These are phyloP conservation scores for Anabacerthia variegaticeps DNA, from an alignment of 2,797 vertebrate species.

Conservation along the genomic window DNA sequence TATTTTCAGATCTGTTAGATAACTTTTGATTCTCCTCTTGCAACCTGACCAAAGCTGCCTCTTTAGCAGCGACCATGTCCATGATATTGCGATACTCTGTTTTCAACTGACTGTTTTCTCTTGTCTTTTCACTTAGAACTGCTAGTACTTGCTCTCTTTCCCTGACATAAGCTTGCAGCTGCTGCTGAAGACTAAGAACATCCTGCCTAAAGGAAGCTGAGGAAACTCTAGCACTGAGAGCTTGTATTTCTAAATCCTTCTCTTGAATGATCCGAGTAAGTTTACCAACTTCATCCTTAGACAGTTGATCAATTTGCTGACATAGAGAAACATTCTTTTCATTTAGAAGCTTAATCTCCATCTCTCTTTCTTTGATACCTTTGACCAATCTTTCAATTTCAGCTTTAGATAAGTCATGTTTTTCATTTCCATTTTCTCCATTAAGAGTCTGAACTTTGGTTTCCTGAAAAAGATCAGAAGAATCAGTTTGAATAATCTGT, in stretches of 20 bases:
- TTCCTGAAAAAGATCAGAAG: constrained; percentile 88
- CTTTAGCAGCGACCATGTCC: constrained; percentile 92
- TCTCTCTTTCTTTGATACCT: constrained; percentile 96
- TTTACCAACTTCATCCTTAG: constrained; percentile 91
- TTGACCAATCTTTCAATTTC: constrained; percentile 90
- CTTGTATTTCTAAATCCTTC: constrained; percentile 94
- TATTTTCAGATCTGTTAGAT: constrained; percentile 83
- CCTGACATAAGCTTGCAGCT: constrained; percentile 88
- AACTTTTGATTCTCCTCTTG: constrained; percentile 94
- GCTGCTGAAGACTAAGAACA: constrained; percentile 89
- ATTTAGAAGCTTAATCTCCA: constrained; percentile 91
- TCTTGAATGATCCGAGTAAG: constrained; percentile 92
- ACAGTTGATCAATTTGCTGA: constrained; percentile 91
- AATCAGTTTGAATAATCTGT: constrained; percentile 74
- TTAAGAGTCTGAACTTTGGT: constrained; percentile 88
- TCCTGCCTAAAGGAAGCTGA: constrained; percentile 84
- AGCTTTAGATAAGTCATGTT: constrained; percentile 95
- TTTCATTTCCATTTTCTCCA: constrained; percentile 92
- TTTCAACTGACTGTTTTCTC: constrained; percentile 94
- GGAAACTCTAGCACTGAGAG: constrained; percentile 88
- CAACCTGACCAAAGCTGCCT: constrained; percentile 88
- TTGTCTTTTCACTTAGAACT: constrained; percentile 93
- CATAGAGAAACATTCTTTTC: constrained; percentile 92
- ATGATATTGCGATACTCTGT: constrained; percentile 92
- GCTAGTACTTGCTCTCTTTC: constrained; percentile 92